Base-by-base conservation (phyloP, 2,797 vertebrate genomes). In the Takifugu ocellatus region DNA sequence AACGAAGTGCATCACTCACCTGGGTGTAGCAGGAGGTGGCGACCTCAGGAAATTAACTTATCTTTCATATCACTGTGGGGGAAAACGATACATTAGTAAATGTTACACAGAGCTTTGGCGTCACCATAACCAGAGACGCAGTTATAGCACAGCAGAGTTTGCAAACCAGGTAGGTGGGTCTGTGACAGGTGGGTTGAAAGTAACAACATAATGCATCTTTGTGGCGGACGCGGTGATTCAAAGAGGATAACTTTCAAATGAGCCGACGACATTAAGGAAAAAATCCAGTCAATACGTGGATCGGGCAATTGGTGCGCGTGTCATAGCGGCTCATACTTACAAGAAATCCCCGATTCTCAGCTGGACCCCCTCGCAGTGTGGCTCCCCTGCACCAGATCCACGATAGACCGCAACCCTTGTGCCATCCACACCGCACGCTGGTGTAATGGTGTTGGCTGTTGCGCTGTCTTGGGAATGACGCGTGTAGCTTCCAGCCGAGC, bases 401-500 rank as follows among this genome's bases (percentile, higher is more conserved):
- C 65, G 47, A 61, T 57, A 44, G 66, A 75, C 68, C 68, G 77
- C 61, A 71, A 68, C 59, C 76, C 58, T 57, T 56, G 78, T 67
- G 72, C 77, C 81, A 74, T 75, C 24, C 78, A 75, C 75, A 51
- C 74, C 56, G 72, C 70, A 47, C 49, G 25, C 75, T 70, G 70
- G 39, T 56, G 58, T 54, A 63, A 77, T 68, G 81, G 43, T 82
- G 68, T 61, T 71, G 68, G 66, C 84, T 84, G 82, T 84, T 85
- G 84, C 82, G 81, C 79, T 78, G 84, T 72, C 72, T 82, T 83
- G 83, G 81, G 75, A 75, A 78, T 82, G 79, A 85, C 75, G 83
- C 85, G 83, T 39, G 36, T 72, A 70, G 68, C 75, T 54, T 76
- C 76, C 78, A 79, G 69, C 81, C 54, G 70, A 55, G 72, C 57